phyloP scores from a whole-genome alignment of 2,888 invertebrate species.

The Graphium colonna region DNA sequence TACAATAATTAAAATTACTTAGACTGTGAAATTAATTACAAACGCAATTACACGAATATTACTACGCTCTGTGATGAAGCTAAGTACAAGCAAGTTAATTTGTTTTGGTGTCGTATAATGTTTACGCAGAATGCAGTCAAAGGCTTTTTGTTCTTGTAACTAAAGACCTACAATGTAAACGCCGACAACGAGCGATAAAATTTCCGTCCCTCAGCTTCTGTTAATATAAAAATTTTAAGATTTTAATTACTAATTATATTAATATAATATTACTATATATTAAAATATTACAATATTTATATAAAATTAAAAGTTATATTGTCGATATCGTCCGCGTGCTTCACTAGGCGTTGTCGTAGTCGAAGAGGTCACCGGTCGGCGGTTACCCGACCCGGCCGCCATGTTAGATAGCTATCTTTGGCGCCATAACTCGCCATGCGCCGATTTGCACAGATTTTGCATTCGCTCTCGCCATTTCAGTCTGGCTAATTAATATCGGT shows the following conservation, averaged over 20 bases:
- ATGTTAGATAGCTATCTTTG: constrained; percentile 66
- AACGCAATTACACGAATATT: no score
- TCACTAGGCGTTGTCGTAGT: constrained; percentile 36
- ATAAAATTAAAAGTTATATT: not conserved
- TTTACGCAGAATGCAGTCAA: not conserved
- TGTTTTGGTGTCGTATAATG: not conserved
- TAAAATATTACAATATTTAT: no score
- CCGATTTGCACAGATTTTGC: constrained; percentile 57
- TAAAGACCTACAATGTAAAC: not conserved
- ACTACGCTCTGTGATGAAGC: not conserved
- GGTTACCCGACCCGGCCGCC: constrained; percentile 55
- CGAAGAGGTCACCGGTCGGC: constrained; percentile 57
- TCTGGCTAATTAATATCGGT: constrained; percentile 44
- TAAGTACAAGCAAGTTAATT: not conserved
- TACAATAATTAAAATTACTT: no score
- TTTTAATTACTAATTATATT: no score
- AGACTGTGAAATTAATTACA: no score
- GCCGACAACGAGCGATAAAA: not conserved
- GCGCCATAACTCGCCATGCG: constrained; percentile 59
- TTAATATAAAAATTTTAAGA: no score
- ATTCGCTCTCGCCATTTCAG: constrained; percentile 50
- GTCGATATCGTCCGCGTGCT: constrained; percentile 30
- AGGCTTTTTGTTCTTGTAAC: not conserved
- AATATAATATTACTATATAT: not conserved
- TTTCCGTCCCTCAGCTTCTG: not conserved